These are phyloP conservation scores for Hapalemur alaotrensis DNA, from an alignment of 2,797 vertebrate genomes.

Conservation along the genomic window DNA sequence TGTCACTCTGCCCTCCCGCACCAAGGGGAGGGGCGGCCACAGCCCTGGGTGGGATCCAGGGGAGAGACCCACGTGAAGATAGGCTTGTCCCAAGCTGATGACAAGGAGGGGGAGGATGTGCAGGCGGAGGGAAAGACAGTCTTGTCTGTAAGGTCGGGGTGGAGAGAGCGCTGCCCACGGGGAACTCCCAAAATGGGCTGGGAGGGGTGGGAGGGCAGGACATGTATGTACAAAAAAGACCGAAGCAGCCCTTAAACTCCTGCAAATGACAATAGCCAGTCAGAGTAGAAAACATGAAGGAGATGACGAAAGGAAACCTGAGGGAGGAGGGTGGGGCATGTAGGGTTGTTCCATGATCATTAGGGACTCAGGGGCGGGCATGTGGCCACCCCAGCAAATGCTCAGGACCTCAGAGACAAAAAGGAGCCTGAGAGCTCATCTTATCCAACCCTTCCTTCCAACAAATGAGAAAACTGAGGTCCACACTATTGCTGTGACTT, in stretches of 20 bases:
- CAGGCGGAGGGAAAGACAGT: background rate
- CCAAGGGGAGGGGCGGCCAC: background rate
- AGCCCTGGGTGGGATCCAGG: background rate
- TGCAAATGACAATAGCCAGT: background rate
- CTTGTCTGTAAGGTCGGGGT: background rate
- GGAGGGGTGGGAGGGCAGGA: no score
- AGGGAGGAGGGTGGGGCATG: background rate
- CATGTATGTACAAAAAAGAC: background rate
- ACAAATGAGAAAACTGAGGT: background rate
- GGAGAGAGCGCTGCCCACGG: background rate
- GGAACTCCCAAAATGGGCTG: background rate
- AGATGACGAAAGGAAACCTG: background rate
- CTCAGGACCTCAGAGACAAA: background rate
- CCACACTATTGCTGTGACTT: background rate
- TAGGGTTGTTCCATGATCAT: background rate
- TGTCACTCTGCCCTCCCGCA: conserved; percentile 60
- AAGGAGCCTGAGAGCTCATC: background rate
- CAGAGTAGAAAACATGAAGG: background rate
- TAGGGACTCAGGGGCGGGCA: background rate
- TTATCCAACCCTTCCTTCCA: background rate
- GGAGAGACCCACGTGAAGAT: background rate
- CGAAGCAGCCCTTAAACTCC: background rate
- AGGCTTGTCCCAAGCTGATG: background rate
- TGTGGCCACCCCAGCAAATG: background rate
- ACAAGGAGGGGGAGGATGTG: background rate